A percentile compares a stretch with the other conserved stretches of the same genome.
phyloP scores from a whole-genome alignment of 2,797 vertebrate species.

The Galago senegalensis region DNA sequence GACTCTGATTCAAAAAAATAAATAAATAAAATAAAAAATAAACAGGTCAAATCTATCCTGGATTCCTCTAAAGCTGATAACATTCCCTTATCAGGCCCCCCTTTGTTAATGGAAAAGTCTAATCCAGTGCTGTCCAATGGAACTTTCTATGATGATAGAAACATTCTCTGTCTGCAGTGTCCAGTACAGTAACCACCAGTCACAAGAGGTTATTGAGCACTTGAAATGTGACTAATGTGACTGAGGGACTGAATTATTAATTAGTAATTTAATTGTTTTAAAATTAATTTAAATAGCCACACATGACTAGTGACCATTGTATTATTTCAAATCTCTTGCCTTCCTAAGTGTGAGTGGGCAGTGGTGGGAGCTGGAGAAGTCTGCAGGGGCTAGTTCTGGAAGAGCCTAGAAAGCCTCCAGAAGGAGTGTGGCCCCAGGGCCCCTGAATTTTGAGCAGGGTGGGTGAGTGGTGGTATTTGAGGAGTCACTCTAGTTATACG shows the following conservation, averaged over 20 bases:
- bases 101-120: conserved; percentile 2
- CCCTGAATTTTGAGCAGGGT: background rate
- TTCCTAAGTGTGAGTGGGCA: background rate
- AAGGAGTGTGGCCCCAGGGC: background rate
- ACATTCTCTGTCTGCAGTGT: background rate
- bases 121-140: background rate
- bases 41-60: conserved; percentile 18
- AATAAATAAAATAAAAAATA: background rate
- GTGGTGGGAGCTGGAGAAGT: background rate
- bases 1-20: no score
- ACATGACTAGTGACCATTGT: background rate
- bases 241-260: background rate
- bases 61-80: conserved; percentile 21
- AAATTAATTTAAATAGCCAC: background rate
- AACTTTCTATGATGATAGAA: background rate
- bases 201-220: background rate
- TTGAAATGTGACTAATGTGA: background rate
- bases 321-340: background rate
- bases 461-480: background rate
- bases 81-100: background rate
- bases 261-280: background rate
- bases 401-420: background rate
- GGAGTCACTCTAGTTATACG: background rate
- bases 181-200: background rate
- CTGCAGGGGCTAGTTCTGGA: background rate